These are phyloP conservation scores for Clarias macrocephalus DNA, from an alignment of 2,113 vertebrate genomes.

Conservation along the genomic window DNA sequence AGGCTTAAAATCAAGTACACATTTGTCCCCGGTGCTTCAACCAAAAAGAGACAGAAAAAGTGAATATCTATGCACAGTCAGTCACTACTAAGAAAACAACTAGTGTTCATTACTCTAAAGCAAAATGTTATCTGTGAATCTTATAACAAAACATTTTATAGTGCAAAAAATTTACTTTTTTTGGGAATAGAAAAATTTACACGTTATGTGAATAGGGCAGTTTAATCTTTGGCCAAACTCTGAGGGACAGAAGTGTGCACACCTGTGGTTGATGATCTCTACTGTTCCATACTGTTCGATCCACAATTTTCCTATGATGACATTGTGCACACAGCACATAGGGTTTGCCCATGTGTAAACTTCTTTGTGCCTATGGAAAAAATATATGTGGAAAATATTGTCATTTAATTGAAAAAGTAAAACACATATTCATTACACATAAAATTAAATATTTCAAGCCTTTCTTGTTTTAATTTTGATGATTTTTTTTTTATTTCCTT, in stretches of 20 bases:
- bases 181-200: too few species aligned
- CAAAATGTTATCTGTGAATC: background rate
- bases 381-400: background rate
- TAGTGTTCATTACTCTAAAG: background rate
- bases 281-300: constrained; percentile 92
- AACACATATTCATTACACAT: too few species aligned
- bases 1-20: constrained; percentile 87
- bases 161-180: background rate
- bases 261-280: constrained; percentile 96
- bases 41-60: constrained; percentile 18
- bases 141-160: background rate
- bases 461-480: too few species aligned
- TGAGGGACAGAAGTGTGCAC: constrained; percentile 7
- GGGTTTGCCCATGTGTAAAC: constrained; percentile 96
- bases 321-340: constrained; percentile 94
- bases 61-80: background rate
- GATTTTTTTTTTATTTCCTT: too few species aligned
- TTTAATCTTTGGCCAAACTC: background rate
- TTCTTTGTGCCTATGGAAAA: constrained; percentile 82
- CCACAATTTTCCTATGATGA: constrained; percentile 96
- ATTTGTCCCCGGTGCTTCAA: constrained; percentile 86
- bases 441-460: too few species aligned
- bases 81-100: background rate
- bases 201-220: background rate
- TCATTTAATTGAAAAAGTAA: too few species aligned